These are phyloP conservation scores for Cynodonichthys magdalenae DNA, from an alignment of 2,797 vertebrate species.

Conservation along the genomic window DNA sequence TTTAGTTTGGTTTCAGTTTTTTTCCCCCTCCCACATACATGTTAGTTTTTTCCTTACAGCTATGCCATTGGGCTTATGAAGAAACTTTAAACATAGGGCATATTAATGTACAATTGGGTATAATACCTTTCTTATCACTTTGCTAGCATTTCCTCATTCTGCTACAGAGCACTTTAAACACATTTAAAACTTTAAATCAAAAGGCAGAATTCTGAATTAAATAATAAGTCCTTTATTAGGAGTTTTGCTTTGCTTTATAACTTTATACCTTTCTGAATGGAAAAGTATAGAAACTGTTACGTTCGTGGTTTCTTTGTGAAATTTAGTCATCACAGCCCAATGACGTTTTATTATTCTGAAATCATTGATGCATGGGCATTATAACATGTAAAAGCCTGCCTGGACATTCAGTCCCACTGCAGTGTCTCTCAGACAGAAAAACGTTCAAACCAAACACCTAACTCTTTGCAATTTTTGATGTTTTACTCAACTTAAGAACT, in stretches of 20 bases:
- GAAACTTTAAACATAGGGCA: conserved; percentile 24
- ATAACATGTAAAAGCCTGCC: conserved; percentile 59
- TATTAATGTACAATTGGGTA: conserved; percentile 13
- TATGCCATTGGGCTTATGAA: conserved; percentile 91
- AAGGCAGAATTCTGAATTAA: not conserved
- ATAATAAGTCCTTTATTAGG: conserved; percentile 1
- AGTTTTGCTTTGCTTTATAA: conserved; percentile 2
- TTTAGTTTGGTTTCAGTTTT: conserved; percentile 83
- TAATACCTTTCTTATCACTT: conserved; percentile 1
- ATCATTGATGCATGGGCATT: conserved; percentile 65
- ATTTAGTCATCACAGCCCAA: conserved; percentile 78
- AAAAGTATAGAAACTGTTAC: conserved; percentile 34
- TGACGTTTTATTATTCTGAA: conserved; percentile 76
- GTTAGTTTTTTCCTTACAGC: conserved; percentile 34
- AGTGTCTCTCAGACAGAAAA: conserved; percentile 63
- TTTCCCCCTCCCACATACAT: conserved; percentile 43
- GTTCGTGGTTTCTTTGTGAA: conserved; percentile 20
- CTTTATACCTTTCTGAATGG: conserved; percentile 32
- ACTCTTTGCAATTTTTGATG: conserved; percentile 18
- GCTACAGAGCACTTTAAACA: not conserved
- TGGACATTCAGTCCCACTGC: conserved; percentile 74
- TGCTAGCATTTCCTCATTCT: not conserved
- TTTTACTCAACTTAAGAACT: conserved; percentile 30
- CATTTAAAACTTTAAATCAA: not conserved
- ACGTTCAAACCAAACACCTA: conserved; percentile 8